phyloP scores from a whole-genome alignment of 2,797 vertebrate genomes.

The Enteromius argenteus region DNA sequence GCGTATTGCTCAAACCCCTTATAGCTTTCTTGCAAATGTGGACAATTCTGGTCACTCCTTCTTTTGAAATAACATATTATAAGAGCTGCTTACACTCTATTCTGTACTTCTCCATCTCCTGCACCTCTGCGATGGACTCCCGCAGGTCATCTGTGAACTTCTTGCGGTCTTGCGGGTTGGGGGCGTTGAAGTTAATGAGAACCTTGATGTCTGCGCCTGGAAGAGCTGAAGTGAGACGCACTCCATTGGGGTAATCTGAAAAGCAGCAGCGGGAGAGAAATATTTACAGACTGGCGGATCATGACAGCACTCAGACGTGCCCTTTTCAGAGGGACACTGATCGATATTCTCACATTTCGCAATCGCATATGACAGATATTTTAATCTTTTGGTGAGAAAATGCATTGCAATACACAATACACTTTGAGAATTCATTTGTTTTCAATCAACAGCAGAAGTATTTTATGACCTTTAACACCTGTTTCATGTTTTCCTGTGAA shows the following conservation, averaged over 20 bases:
- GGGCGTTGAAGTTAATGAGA: conserved; percentile 97
- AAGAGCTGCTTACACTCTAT: conserved; percentile 90
- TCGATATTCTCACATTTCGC: conserved; percentile 38
- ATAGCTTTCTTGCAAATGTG: background rate
- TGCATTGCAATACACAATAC: background rate
- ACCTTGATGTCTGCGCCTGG: conserved; percentile 95
- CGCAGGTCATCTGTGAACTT: conserved; percentile 95
- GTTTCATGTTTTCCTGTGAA: background rate
- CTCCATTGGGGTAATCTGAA: conserved; percentile 95
- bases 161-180: conserved; percentile 97
- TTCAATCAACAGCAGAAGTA: conserved; percentile 1
- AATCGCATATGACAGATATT: background rate
- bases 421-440: background rate
- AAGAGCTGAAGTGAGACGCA: conserved; percentile 92
- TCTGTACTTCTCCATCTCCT: conserved; percentile 98
- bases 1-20: background rate
- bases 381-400: conserved; percentile 16
- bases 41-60: background rate
- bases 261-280: conserved; percentile 42
- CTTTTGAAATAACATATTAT: background rate
- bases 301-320: conserved; percentile 15
- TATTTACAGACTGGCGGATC: conserved; percentile 30
- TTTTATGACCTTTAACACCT: background rate
- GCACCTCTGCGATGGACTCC: conserved; percentile 94
- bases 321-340: conserved; percentile 43